A percentile compares a stretch with the other conserved stretches of the same genome.
Evolutionary conservation across 2,113 vertebrate species (phyloP).

Genomic region (Atrichornis clamosus): DNA sequence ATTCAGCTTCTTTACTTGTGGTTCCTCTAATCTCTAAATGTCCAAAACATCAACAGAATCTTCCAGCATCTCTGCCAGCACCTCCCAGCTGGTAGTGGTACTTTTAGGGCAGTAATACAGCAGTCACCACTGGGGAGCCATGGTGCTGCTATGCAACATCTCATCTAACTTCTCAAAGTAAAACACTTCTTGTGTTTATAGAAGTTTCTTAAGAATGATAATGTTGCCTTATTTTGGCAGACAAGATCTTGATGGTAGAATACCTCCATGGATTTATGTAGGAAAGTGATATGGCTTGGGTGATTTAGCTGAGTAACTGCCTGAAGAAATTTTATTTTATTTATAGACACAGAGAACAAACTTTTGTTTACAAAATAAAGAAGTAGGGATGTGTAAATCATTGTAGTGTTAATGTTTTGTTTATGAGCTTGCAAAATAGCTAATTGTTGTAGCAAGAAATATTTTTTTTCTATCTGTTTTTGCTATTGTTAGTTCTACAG

Average conservation of each 20-base stretch:
- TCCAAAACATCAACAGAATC: neutral
- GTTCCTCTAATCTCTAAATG: neutral
- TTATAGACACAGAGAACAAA: neutral
- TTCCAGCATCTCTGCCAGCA: neutral
- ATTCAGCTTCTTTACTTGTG: neutral
- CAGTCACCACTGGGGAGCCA: accelerated
- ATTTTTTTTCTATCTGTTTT: neutral
- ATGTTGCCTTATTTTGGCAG: neutral
- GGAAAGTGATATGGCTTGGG: neutral
- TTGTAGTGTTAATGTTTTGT: neutral
- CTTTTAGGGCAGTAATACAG: neutral
- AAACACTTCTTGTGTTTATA: neutral
- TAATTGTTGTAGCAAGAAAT: neutral
- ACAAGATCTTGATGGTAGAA: neutral
- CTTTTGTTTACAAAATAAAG: neutral
- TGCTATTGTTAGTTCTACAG: neutral
- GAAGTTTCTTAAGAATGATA: neutral
- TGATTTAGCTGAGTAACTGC: neutral
- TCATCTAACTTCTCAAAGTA: neutral
- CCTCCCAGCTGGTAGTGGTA: neutral
- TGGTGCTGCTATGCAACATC: neutral
- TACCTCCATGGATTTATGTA: neutral
- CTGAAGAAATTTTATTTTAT: neutral
- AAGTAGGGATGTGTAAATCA: neutral
- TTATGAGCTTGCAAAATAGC: neutral